phyloP scores from a whole-genome alignment of 2,797 vertebrate genomes.

The Rhadinocentrus ornatus region DNA sequence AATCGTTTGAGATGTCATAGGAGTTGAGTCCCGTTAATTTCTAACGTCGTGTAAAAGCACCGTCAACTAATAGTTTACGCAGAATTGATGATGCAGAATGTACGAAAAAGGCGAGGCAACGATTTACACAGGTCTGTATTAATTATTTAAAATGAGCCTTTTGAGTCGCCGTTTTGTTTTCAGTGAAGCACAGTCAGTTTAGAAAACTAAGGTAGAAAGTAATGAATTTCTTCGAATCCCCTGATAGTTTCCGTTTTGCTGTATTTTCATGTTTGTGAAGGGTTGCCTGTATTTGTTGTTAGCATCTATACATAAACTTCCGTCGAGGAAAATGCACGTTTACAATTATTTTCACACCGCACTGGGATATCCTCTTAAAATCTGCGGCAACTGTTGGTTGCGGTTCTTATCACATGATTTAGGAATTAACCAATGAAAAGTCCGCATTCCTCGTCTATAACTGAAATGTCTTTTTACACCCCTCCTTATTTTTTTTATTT shows the following conservation, averaged over 20 bases:
- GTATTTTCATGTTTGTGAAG: not conserved
- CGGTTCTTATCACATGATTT: not conserved
- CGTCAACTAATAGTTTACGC: not conserved
- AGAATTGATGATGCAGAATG: constrained; percentile 39
- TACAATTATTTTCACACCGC: not conserved
- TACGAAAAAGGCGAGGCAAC: constrained; percentile 60
- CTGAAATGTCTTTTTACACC: no score
- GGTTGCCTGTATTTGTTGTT: not conserved
- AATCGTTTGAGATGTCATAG: not conserved
- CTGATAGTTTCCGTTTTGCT: not conserved
- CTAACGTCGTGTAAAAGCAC: rapidly evolving
- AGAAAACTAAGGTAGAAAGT: not conserved
- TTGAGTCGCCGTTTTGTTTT: rapidly evolving
- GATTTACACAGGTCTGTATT: constrained; percentile 54
- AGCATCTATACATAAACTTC: not conserved
- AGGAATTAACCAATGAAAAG: not conserved
- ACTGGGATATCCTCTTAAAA: no score
- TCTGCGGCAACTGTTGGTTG: no score
- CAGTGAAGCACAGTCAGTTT: not conserved
- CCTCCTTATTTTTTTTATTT: no score
- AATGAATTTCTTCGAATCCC: not conserved
- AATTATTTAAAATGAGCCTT: not conserved
- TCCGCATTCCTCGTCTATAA: not conserved
- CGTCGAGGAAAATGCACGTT: not conserved
- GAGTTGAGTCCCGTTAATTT: not conserved